phyloP scores from a whole-genome alignment of 1,140 invertebrate species.

The Gryllus bimaculatus region DNA sequence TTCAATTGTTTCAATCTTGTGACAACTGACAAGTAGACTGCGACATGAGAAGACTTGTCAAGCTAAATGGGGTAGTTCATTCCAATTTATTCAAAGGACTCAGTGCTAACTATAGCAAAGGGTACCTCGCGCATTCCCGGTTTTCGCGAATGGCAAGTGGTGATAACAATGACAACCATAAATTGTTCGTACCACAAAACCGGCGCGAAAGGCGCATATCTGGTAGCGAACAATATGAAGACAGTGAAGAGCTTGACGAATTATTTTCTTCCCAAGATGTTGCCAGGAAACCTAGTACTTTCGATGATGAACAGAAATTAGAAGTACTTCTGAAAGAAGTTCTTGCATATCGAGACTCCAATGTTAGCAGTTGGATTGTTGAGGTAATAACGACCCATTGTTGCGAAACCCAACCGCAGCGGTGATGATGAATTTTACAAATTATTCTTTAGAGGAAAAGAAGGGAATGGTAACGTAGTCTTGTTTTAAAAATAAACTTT shows the following conservation, averaged over 20 bases:
- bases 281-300: constrained; percentile 20
- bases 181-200: background rate
- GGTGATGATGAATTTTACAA: too few species aligned
- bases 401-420: too few species aligned
- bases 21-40: background rate
- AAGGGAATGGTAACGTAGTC: too few species aligned
- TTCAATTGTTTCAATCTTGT: background rate
- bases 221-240: background rate
- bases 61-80: background rate
- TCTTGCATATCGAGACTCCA: constrained; percentile 34
- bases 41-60: background rate
- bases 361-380: constrained; percentile 40
- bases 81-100: background rate
- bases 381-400: constrained; percentile 31
- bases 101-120: background rate
- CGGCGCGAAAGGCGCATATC: background rate
- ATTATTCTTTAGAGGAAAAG: too few species aligned
- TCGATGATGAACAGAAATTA: constrained; percentile 25
- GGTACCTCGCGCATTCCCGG: too few species aligned
- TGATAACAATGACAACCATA: background rate
- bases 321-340: constrained; percentile 30
- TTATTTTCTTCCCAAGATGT: background rate
- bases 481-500: too few species aligned
- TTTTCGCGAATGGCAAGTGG: constrained; percentile 1
- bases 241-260: background rate